phyloP scores from a whole-genome alignment of 2,113 vertebrate species.

The Orientallactaga bullata region DNA sequence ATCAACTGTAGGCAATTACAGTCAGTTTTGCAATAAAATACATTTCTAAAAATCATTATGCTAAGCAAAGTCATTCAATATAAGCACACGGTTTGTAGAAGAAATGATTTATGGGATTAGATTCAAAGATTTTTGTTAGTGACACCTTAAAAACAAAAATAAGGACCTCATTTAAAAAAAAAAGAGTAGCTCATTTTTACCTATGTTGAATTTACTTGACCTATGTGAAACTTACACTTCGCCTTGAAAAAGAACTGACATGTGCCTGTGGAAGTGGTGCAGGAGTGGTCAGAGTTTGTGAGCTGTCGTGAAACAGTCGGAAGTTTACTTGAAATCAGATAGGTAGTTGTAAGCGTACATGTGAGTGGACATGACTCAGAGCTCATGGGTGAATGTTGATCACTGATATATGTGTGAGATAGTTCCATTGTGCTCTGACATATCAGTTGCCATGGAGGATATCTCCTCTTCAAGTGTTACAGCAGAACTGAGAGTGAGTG shows the following conservation, averaged over 20 bases:
- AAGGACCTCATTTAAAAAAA: not conserved
- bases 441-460: not conserved
- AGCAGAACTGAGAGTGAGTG: not conserved
- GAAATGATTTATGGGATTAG: not conserved
- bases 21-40: not conserved
- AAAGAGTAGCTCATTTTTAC: not conserved
- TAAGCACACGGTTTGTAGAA: not conserved
- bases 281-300: not conserved
- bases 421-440: not conserved
- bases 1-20: not conserved
- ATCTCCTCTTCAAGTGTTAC: not conserved
- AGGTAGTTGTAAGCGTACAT: not conserved
- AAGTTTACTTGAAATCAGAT: not conserved
- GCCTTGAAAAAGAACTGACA: conserved; percentile 17
- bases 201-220: not conserved
- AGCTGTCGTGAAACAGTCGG: not conserved
- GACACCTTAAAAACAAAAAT: not conserved
- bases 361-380: not conserved
- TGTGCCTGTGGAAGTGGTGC: not conserved
- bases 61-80: not conserved
- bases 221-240: not conserved
- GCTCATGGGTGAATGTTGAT: not conserved
- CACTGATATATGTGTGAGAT: not conserved
- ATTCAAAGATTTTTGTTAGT: not conserved
- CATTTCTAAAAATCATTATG: conserved; percentile 10